phyloP scores from a whole-genome alignment of 1,140 invertebrate species.

The Campoletis sonorensis region DNA sequence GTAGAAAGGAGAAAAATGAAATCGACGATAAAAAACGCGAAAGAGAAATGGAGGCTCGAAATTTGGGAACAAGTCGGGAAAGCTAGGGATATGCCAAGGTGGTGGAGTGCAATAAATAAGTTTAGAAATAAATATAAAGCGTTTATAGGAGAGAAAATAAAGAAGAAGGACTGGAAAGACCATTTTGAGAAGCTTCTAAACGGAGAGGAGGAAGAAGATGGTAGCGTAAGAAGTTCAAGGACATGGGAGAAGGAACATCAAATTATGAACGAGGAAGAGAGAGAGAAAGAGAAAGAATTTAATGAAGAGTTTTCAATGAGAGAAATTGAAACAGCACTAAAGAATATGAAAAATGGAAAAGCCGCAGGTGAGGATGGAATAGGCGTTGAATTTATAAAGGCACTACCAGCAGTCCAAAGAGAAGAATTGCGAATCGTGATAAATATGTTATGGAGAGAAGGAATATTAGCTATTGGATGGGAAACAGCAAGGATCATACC shows the following conservation, averaged over 20 bases:
- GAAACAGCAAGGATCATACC: conserved; percentile 38
- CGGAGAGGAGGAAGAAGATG: not conserved
- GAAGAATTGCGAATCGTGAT: conserved; percentile 30
- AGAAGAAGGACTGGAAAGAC: conserved; percentile 37
- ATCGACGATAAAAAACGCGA: conserved; percentile 1
- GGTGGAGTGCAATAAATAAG: conserved; percentile 42
- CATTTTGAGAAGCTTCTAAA: conserved; percentile 46
- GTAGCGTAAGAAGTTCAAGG: too few relatives aligned
- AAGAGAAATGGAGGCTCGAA: conserved; percentile 38
- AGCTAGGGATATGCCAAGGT: conserved; percentile 35
- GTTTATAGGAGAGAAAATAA: conserved; percentile 30
- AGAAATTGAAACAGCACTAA: conserved; percentile 58
- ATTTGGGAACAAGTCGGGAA: conserved; percentile 11
- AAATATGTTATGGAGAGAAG: conserved; percentile 39
- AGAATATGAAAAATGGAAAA: conserved; percentile 61
- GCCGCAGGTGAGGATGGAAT: conserved; percentile 61
- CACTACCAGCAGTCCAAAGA: conserved; percentile 33
- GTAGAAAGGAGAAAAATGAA: conserved; percentile 31
- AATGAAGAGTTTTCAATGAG: conserved; percentile 37
- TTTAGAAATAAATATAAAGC: conserved; percentile 8
- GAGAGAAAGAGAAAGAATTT: not conserved
- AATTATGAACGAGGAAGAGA: not conserved
- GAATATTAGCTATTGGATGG: conserved; percentile 32
- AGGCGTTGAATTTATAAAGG: conserved; percentile 59
- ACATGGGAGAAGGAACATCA: not conserved